phyloP scores from a whole-genome alignment of 2,113 vertebrate species.

The Forbesichthys agassizii region DNA sequence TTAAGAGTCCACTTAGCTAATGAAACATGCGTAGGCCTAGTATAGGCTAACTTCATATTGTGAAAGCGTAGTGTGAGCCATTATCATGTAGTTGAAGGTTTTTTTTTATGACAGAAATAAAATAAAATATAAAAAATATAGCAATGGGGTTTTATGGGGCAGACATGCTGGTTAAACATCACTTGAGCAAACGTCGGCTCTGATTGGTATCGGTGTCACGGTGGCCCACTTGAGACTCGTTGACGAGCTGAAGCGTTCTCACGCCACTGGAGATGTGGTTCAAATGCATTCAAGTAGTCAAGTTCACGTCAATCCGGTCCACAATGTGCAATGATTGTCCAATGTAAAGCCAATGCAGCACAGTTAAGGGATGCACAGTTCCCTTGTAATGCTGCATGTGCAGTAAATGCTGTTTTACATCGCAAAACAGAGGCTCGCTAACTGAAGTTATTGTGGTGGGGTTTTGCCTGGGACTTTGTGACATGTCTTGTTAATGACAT shows the following conservation, averaged over 20 bases:
- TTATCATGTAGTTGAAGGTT: slow-evolving; percentile 38
- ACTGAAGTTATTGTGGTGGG: neutral
- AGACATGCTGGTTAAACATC: slow-evolving; percentile 57
- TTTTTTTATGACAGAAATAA: neutral
- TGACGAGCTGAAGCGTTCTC: slow-evolving; percentile 34
- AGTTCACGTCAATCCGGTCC: slow-evolving; percentile 18
- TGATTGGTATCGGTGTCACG: slow-evolving; percentile 61
- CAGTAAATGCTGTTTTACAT: neutral
- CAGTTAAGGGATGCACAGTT: neutral
- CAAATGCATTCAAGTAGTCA: slow-evolving; percentile 29
- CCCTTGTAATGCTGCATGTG: neutral
- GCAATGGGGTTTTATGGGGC: slow-evolving; percentile 60
- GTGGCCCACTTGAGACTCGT: slow-evolving; percentile 40
- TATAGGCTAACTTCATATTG: slow-evolving; percentile 4
- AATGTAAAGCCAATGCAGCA: neutral
- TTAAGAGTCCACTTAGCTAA: slow-evolving; percentile 66
- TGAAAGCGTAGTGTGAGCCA: slow-evolving; percentile 23
- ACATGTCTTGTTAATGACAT: neutral
- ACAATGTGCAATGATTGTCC: neutral
- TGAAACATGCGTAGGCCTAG: slow-evolving; percentile 36
- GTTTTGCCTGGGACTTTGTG: neutral
- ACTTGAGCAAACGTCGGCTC: slow-evolving; percentile 59
- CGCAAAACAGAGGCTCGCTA: neutral
- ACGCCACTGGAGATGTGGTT: slow-evolving; percentile 44
- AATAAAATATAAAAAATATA: slow-evolving; percentile 34